Evolutionary conservation across 2,888 invertebrate genomes (phyloP), one percentile per base, ranked within the genome.

Genomic region (Blomia tropicalis): DNA sequence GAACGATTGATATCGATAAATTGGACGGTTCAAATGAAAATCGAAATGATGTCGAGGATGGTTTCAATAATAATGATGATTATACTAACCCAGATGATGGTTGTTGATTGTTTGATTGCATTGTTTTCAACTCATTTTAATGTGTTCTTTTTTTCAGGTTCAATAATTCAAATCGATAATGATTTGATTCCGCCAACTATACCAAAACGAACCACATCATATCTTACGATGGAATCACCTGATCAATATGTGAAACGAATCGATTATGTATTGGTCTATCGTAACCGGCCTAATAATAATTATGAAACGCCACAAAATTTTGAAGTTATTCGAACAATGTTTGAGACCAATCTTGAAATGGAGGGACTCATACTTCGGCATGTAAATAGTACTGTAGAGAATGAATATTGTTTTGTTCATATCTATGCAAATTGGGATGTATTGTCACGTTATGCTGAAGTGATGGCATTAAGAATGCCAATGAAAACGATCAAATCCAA

Each of bases 391-490:
- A 41, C 29, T 1, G 62, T 51, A 2, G 66, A 63, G 43, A 63
- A 60, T 54, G 87, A 88, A 72, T 77, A 80, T 65, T 84, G 83
- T 68, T 69, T 59, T 75, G 79, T 87, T 66, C 92, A 92, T 81
- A 81, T 93, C 64, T 88, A 91, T 74, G 87, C 88, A 1, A 88
- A 92, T 0, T 75, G 81, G 68, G 81, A 84, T 71, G 87, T 92
- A 5, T 75, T 92, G 59, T 79, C 83, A 68, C 80, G 88, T 70
- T 92, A 92, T 75, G 83, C 88, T 65, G 93, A 93, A 76, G 86
- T 91, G 70, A 79, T 92, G 69, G 91, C 92, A 74, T 78, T 92
- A 25, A 80, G 89, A 72, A 83, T 92, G 85, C 91, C 92, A 2
- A 92, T 93, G 87, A 88, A 84, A 31, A 51, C 51, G 1, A 43